These are phyloP conservation scores for Cryptosula pallasiana DNA, from an alignment of 2,888 invertebrate species.

Conservation along the genomic window DNA sequence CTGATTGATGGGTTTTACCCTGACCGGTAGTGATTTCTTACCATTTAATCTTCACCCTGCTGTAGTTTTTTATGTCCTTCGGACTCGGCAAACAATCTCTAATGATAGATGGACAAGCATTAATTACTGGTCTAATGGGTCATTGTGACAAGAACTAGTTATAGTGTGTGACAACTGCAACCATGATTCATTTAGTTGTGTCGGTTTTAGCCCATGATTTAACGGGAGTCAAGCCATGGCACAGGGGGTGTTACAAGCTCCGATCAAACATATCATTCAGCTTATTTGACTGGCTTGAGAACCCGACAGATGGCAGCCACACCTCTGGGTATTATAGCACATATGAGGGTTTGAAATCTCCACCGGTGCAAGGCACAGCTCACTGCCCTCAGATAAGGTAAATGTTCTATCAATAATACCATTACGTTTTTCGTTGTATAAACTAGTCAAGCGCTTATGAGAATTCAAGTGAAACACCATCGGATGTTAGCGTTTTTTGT, in stretches of 20 bases:
- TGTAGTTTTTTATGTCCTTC: no score
- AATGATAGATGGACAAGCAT: no score
- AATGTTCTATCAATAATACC: no score
- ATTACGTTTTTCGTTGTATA: no score
- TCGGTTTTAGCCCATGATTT: background rate
- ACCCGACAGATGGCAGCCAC: background rate
- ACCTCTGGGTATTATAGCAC: background rate
- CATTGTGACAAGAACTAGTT: background rate
- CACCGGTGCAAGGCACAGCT: background rate
- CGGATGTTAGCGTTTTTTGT: no score
- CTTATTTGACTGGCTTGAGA: conserved; percentile 14
- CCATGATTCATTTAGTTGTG: background rate
- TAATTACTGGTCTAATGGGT: background rate
- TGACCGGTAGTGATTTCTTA: no score
- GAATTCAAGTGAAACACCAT: no score
- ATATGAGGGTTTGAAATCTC: background rate
- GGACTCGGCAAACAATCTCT: no score
- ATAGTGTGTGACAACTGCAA: background rate
- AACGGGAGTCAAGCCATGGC: background rate
- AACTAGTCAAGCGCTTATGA: no score
- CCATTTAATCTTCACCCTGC: no score
- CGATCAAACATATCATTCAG: background rate
- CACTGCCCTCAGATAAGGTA: background rate
- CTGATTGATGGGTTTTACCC: no score
- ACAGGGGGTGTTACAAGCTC: background rate